These are phyloP conservation scores for Colossoma macropomum DNA, from an alignment of 2,113 vertebrate species.

Conservation along the genomic window DNA sequence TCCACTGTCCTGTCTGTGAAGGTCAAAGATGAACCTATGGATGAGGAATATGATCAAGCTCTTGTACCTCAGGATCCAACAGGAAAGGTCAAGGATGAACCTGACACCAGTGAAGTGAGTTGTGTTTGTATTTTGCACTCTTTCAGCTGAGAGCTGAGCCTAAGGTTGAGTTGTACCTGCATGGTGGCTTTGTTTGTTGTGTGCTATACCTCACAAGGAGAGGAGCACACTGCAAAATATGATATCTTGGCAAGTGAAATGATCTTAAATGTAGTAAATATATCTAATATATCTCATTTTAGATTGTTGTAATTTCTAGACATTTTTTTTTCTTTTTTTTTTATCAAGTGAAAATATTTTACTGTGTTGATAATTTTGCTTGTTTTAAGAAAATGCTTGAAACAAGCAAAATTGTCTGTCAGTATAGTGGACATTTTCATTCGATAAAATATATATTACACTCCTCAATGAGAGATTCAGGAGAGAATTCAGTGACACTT, in stretches of 20 bases:
- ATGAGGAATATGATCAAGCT: constrained; percentile 56
- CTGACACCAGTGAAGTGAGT: constrained; percentile 43
- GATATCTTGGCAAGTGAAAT: too few species aligned
- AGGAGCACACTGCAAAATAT: too few species aligned
- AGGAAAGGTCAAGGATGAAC: constrained; percentile 52
- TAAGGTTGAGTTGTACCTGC: neutral
- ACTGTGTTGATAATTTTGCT: too few species aligned
- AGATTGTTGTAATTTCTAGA: too few species aligned
- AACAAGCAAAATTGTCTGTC: too few species aligned
- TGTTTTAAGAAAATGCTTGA: too few species aligned
- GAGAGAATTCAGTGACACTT: neutral
- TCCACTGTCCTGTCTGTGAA: neutral
- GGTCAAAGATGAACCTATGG: constrained; percentile 55
- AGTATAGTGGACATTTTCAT: neutral
- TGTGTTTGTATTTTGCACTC: neutral
- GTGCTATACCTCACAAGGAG: too few species aligned
- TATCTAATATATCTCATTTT: too few species aligned
- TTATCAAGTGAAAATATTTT: too few species aligned
- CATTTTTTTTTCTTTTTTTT: too few species aligned
- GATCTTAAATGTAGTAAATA: too few species aligned
- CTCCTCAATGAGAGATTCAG: neutral
- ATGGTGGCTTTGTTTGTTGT: too few species aligned
- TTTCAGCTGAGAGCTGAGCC: neutral
- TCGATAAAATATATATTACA: neutral
- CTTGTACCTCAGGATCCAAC: constrained; percentile 15